A percentile compares a stretch with the other conserved stretches of the same genome.
phyloP scores from a whole-genome alignment of 2,888 invertebrate species.

The Anodontia alba region DNA sequence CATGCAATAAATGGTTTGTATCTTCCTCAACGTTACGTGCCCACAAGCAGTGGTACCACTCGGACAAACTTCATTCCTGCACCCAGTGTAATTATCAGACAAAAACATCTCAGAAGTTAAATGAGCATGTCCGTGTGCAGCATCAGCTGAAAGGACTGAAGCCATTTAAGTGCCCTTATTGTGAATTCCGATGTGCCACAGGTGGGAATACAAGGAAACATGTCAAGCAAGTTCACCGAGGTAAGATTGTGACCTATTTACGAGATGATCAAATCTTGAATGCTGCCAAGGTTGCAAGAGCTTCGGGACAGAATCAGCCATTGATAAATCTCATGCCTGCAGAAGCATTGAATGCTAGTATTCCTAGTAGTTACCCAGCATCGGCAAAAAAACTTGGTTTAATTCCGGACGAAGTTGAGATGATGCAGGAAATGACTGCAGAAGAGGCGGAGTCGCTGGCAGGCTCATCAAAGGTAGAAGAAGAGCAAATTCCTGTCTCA shows the following conservation, averaged over 20 bases:
- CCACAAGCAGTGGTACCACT: slow-evolving; percentile 72
- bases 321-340: slow-evolving; percentile 24
- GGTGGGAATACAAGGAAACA: slow-evolving; percentile 78
- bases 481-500: neutral
- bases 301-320: slow-evolving; percentile 53
- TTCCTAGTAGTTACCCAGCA: neutral
- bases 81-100: slow-evolving; percentile 71
- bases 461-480: neutral
- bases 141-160: slow-evolving; percentile 75
- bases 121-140: slow-evolving; percentile 74
- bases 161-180: slow-evolving; percentile 75
- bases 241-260: slow-evolving; percentile 67
- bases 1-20: slow-evolving; percentile 64
- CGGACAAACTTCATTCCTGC: slow-evolving; percentile 66
- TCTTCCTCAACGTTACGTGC: slow-evolving; percentile 58
- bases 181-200: slow-evolving; percentile 73
- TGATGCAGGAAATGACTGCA: neutral
- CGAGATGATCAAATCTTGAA: slow-evolving; percentile 56
- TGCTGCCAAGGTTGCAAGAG: slow-evolving; percentile 59
- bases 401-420: neutral
- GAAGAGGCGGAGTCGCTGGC: neutral
- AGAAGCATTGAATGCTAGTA: neutral
- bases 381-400: neutral
- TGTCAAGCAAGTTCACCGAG: slow-evolving; percentile 71
- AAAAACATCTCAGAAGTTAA: slow-evolving; percentile 65